phyloP scores from a whole-genome alignment of 2,888 invertebrate genomes.

The Tanypteryx hageni region DNA sequence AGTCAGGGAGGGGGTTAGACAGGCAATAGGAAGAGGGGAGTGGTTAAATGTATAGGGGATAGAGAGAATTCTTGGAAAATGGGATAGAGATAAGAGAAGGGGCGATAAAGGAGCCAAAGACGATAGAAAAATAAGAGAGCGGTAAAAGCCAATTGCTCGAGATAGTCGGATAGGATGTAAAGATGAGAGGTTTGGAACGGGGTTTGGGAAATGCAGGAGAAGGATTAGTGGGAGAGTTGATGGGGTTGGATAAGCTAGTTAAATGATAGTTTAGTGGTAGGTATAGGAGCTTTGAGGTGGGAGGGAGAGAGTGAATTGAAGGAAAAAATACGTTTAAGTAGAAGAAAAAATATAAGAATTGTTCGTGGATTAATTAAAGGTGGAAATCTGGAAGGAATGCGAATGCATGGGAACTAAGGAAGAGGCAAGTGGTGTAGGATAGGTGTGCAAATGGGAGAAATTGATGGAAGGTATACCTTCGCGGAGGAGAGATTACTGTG shows the following conservation, averaged over 20 bases:
- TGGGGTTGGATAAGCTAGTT: background rate
- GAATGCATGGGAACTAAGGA: no score
- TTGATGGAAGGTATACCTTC: no score
- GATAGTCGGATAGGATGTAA: background rate
- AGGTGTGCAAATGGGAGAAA: no score
- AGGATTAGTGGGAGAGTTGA: background rate
- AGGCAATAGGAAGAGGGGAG: background rate
- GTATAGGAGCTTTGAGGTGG: background rate
- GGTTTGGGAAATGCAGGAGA: background rate
- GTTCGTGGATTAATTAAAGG: background rate
- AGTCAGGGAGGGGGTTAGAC: background rate
- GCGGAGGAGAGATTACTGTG: no score
- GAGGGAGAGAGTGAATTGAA: background rate
- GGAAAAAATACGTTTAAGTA: background rate
- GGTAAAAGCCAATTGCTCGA: background rate
- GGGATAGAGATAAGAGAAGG: background rate
- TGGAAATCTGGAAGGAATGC: background rate
- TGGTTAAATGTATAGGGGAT: background rate
- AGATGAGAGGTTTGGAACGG: background rate
- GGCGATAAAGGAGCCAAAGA: background rate
- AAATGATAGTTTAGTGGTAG: background rate
- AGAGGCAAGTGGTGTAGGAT: no score
- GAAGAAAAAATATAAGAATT: background rate
- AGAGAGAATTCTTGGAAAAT: background rate
- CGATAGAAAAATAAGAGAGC: background rate